Conservation (phyloP, 2,113 vertebrate species). For the Mus pahari region DNA sequence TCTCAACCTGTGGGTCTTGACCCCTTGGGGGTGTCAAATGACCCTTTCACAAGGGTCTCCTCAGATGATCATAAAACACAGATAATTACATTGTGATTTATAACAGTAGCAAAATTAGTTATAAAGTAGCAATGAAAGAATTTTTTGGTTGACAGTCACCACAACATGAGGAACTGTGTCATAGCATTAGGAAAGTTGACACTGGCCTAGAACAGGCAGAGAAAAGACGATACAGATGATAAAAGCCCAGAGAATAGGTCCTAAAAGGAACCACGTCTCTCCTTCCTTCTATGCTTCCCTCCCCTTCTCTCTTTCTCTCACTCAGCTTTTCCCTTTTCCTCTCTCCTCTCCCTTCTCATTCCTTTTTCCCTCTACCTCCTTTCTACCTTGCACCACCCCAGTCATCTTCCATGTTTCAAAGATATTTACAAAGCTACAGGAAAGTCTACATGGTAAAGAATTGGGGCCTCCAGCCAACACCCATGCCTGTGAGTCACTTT, state of each 20-base stretch:
- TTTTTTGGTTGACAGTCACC: background rate
- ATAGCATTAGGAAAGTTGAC: background rate
- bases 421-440: background rate
- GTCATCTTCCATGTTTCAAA: background rate
- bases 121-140: background rate
- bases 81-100: background rate
- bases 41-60: background rate
- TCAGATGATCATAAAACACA: background rate
- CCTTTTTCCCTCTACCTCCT: too few relatives aligned
- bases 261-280: background rate
- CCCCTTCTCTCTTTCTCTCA: background rate
- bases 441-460: background rate
- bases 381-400: background rate
- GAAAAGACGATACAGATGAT: background rate
- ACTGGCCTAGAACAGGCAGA: background rate
- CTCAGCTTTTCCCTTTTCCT: too few relatives aligned
- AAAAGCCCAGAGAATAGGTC: background rate
- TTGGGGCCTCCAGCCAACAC: background rate
- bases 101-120: background rate
- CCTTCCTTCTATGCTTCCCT: background rate
- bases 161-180: background rate
- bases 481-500: background rate
- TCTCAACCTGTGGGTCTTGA: background rate
- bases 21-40: background rate
- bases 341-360: rapidly evolving